Evolutionary conservation across 2,888 invertebrate species (phyloP), one percentile per base, ranked within the genome.

Genomic region (Gonocerus acuteangulatus): DNA sequence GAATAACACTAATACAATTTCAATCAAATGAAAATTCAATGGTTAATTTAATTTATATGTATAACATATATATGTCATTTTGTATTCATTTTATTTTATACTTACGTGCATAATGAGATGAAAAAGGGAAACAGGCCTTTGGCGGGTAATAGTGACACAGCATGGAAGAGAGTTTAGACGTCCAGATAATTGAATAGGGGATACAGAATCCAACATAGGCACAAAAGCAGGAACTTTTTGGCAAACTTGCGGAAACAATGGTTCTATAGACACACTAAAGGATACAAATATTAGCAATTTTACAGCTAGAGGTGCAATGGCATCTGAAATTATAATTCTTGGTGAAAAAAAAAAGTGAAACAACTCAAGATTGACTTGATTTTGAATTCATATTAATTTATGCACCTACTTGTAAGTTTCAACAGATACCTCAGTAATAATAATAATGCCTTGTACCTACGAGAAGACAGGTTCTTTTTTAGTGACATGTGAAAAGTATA

Each of bases 211-310:
- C 21, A 63, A 73, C 13, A 73, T 72, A 6, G 71, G 70, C 15
- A 71, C 69, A 68, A 77, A 75, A 2, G 78, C 78, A 59, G 79
- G 76, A 45, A 80, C 75, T 69, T 79, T 79, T 71, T 84, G 83
- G 72, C 87, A 87, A n/a, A 89, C 82, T 78, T 89, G 89, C 1
- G 96, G 95, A 74, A 93, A 94, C 42, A 95, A 75, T 0, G 96
- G 95, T 72, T 95, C 93, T 21, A 96, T 86, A 4, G 91, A 92
- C 71, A 95, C 85, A 73, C 95, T 94, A 75, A 69, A 80, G 73
- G 62, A 65, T 62, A 67, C 52, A 64, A 62, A 32, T n/a, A 51
- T 49, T 48, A n/a, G n/a, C n/a, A n/a, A n/a, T n/a, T 36, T 18
- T 23, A 52, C 36, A n/a, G n/a, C n/a, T n/a, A n/a, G n/a, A n/a